Evolutionary conservation across 30 jellyfish, hydroid and myxozoan genomes (phyloP).

Genomic region (Cassiopea xamachana): DNA sequence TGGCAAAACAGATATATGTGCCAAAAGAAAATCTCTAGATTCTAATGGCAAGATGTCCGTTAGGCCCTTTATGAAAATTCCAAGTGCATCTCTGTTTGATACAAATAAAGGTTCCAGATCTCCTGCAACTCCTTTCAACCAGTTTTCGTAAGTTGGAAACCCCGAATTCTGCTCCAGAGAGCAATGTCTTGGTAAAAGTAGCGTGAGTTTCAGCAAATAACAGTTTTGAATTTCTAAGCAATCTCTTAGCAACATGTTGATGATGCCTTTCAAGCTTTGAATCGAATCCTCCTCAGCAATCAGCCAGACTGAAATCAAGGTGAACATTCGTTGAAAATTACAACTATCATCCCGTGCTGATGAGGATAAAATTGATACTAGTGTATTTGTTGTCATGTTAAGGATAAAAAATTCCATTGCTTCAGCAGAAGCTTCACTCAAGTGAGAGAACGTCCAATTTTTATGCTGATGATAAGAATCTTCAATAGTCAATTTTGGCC

Average conservation of each 20-base stretch:
- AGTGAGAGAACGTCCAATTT: slow-evolving; percentile 37
- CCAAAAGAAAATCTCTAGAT: slow-evolving; percentile 30
- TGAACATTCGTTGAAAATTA: slow-evolving; percentile 25
- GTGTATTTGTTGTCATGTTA: not conserved
- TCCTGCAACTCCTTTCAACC: not conserved
- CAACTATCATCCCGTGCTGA: not conserved
- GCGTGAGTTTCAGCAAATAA: slow-evolving; percentile 1
- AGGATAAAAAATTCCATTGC: slow-evolving; percentile 22
- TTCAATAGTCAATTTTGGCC: not conserved
- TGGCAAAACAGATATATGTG: slow-evolving; percentile 16
- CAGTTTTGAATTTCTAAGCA: slow-evolving; percentile 10
- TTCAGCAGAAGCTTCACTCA: not conserved
- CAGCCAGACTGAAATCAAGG: slow-evolving; percentile 56
- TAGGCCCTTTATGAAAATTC: slow-evolving; percentile 20
- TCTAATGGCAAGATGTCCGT: slow-evolving; percentile 49
- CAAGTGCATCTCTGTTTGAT: slow-evolving; percentile 20
- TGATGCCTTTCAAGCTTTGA: not conserved
- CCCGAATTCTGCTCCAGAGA: slow-evolving; percentile 31
- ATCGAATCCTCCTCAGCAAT: slow-evolving; percentile 19
- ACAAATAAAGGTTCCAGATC: not conserved
- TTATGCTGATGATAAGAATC: slow-evolving; percentile 36
- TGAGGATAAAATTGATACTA: not conserved
- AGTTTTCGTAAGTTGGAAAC: slow-evolving; percentile 34
- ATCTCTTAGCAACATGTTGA: not conserved
- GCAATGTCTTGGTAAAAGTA: slow-evolving; percentile 62